phyloP scores from a whole-genome alignment of 2,113 vertebrate species.

The Miniopterus natalensis region DNA sequence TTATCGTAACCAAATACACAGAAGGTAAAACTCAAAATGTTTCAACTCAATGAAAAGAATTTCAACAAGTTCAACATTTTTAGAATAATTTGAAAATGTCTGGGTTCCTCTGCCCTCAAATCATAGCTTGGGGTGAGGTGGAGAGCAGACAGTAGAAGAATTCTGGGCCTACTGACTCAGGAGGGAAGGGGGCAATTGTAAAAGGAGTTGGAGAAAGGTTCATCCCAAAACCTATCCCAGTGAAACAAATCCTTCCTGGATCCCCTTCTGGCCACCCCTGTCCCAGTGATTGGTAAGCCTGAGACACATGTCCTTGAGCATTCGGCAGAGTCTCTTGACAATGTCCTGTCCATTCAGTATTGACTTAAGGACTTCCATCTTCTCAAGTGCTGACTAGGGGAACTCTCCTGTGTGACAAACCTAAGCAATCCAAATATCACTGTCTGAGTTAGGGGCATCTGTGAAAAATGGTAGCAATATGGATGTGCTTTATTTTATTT shows the following conservation, averaged over 20 bases:
- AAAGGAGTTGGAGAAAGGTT: not conserved
- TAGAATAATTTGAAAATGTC: not conserved
- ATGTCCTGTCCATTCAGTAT: not conserved
- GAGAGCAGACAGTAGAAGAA: not conserved
- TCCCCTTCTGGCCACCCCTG: no score
- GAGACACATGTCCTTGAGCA: not conserved
- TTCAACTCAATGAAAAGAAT: not conserved
- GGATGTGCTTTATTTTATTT: slow-evolving; percentile 41
- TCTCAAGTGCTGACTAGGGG: not conserved
- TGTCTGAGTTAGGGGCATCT: not conserved
- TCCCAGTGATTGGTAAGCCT: not conserved
- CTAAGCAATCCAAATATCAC: slow-evolving; percentile 59
- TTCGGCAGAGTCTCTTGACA: not conserved
- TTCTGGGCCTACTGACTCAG: not conserved
- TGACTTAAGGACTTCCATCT: not conserved
- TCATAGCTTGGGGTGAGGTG: not conserved
- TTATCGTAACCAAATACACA: not conserved
- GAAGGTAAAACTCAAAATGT: not conserved
- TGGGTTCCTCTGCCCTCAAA: not conserved
- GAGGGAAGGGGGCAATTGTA: not conserved
- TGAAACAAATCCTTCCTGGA: not conserved
- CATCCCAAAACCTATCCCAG: not conserved
- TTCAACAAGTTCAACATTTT: not conserved
- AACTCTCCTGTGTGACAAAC: slow-evolving; percentile 17
- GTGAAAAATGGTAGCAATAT: slow-evolving; percentile 54